Base-by-base conservation (phyloP, 2,888 invertebrate genomes). In the Chrysomela aeneicollis region DNA sequence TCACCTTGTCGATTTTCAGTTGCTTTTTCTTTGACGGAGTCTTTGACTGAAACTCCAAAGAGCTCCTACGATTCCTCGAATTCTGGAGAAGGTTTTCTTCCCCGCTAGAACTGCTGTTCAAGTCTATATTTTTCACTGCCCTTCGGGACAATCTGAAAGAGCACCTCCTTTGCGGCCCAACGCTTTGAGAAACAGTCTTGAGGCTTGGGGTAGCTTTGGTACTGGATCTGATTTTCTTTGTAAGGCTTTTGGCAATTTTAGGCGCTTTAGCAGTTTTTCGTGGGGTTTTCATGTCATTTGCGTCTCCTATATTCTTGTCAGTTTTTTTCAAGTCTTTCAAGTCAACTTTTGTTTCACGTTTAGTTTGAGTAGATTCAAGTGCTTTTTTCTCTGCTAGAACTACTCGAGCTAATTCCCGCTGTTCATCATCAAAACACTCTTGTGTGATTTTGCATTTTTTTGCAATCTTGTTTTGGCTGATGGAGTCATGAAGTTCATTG, bases 21-120 rank as follows among this genome's bases (percentile, higher is more conserved):
- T 70, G 74, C 46, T 72, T 72, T 30, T 57, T 70, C 18, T 52
- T 67, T 21, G 21, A 64, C 59, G 60, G 62, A 15, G 64, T 37
- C 37, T 60, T 35, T 2, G 75, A 61, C 32, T 76, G 68, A 70
- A 82, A 82, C 22, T 82, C 82, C 49, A 77, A 60, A 10, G 80
- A 79, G 63, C 81, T 82, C 62, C 81, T 71, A 42, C 80, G 73
- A 57, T 73, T 74, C 30, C 51, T 4, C n/a, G 19, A 15, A 35
- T 18, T 12, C 59, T 67, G 18, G 46, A 61, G 9, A 35, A 8
- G 0, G 55, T 21, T 37, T 47, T 46, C 15, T 8, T 19, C 15
- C 21, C 54, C 42, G 52, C 62, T 57, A 21, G 63, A 55, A 46
- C 46, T 53, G 50, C 47, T 58, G 6, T 63, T 35, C 12, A 53